phyloP scores from a whole-genome alignment of 2,113 vertebrate species.

The Hippocampus abdominalis region DNA sequence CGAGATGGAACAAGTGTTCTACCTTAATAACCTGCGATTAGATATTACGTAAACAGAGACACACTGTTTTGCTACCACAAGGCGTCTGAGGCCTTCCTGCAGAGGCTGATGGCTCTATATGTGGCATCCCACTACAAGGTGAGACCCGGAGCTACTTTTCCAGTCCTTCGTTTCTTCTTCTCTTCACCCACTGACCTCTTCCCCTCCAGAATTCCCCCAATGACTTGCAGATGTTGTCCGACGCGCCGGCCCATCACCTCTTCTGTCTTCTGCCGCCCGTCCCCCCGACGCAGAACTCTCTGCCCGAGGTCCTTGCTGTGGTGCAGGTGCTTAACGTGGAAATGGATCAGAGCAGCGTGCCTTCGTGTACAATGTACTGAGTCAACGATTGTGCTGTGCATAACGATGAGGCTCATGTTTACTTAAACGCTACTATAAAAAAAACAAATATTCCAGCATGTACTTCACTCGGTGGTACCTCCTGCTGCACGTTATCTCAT shows the following conservation, averaged over 20 bases:
- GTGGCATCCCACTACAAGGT: conserved; percentile 99
- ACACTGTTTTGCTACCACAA: conserved; percentile 97
- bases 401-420: no score
- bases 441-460: not conserved
- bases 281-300: conserved; percentile 88
- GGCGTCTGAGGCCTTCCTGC: conserved; percentile 92
- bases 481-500: not conserved
- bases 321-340: conserved; percentile 79
- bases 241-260: conserved; percentile 95
- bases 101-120: conserved; percentile 94
- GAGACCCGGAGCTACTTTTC: conserved; percentile 4
- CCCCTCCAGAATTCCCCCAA: conserved; percentile 88
- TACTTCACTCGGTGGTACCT: not conserved
- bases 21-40: conserved; percentile 71
- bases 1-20: conserved; percentile 5
- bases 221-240: conserved; percentile 95
- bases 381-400: not conserved
- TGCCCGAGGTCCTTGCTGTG: conserved; percentile 94
- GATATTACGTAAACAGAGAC: conserved; percentile 96
- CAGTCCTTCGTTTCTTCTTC: not conserved
- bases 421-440: no score
- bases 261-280: conserved; percentile 95
- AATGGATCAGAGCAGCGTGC: not conserved
- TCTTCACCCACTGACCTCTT: not conserved
- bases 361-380: not conserved